A percentile compares a stretch with the other conserved stretches of the same genome.
Evolutionary conservation across 2,797 vertebrate genomes (phyloP).

Genomic region (Myotis myotis): DNA sequence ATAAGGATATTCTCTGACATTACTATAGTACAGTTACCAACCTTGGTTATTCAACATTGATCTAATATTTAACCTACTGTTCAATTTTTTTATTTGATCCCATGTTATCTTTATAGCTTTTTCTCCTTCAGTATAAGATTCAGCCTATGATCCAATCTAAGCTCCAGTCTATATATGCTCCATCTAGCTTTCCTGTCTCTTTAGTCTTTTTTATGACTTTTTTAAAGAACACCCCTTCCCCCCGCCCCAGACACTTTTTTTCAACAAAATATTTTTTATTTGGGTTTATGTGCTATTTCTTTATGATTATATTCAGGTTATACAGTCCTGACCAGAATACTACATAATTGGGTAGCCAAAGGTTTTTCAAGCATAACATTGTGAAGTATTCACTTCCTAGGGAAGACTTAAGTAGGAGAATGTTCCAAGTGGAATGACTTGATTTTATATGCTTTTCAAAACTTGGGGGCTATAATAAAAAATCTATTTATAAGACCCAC

Average conservation of each 20-base stretch:
- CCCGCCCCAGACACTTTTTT: not conserved
- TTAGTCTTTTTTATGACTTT: not conserved
- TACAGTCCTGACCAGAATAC: not conserved
- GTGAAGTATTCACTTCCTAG: not conserved
- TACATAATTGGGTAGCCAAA: not conserved
- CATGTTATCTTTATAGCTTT: not conserved
- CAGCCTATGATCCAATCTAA: not conserved
- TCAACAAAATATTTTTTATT: not conserved
- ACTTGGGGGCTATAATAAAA: not conserved
- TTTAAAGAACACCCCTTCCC: not conserved
- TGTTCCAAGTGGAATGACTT: not conserved
- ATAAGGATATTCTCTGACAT: not conserved
- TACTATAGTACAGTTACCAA: not conserved
- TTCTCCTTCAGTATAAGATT: not conserved
- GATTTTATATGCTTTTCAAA: constrained; percentile 41
- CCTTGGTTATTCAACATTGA: not conserved
- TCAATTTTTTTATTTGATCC: not conserved
- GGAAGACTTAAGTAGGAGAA: not conserved
- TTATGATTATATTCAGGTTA: not conserved
- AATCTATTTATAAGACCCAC: constrained; percentile 4
- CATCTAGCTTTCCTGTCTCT: not conserved
- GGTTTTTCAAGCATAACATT: not conserved
- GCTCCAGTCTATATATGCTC: not conserved
- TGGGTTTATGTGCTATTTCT: not conserved
- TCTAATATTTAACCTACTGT: not conserved